Evolutionary conservation across 2,888 invertebrate species (phyloP).

Genomic region (Agrilus cyanescens): DNA sequence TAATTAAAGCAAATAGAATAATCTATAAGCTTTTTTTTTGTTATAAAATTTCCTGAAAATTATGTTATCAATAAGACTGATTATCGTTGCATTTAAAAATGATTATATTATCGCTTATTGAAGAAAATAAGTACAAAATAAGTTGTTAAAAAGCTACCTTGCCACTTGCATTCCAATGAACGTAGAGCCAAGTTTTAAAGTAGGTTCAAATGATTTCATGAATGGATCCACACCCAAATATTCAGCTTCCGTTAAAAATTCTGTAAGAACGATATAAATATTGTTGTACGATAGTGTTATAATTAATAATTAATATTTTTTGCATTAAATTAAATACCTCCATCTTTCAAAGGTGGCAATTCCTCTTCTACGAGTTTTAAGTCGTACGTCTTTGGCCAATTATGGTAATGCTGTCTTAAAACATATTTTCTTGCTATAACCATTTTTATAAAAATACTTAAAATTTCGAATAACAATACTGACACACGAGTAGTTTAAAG

Average conservation of each 20-base stretch:
- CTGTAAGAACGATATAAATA: conserved; percentile 31
- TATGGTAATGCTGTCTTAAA: conserved; percentile 49
- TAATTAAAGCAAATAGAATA: no score
- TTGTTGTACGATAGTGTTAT: no score
- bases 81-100: no score
- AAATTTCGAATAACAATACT: no score
- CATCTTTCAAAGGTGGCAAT: conserved; percentile 49
- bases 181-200: conserved; percentile 43
- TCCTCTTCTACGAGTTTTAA: conserved; percentile 54
- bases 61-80: no score
- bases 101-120: no score
- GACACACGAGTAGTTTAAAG: no score
- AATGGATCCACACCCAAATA: conserved; percentile 64
- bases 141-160: conserved; percentile 39
- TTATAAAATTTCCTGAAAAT: no score
- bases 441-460: background rate
- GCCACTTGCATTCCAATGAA: conserved; percentile 55
- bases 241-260: conserved; percentile 54
- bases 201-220: conserved; percentile 47
- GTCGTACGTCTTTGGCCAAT: conserved; percentile 50
- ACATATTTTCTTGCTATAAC: conserved; percentile 46
- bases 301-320: background rate
- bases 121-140: no score
- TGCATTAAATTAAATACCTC: conserved; percentile 38
- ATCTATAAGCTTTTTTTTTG: no score